Percentiles rank a stretch among this genome's conserved stretches.
Evolutionary conservation across 64 coral and sea anemone species (phyloP).

Genomic region (Montipora capricornis): DNA sequence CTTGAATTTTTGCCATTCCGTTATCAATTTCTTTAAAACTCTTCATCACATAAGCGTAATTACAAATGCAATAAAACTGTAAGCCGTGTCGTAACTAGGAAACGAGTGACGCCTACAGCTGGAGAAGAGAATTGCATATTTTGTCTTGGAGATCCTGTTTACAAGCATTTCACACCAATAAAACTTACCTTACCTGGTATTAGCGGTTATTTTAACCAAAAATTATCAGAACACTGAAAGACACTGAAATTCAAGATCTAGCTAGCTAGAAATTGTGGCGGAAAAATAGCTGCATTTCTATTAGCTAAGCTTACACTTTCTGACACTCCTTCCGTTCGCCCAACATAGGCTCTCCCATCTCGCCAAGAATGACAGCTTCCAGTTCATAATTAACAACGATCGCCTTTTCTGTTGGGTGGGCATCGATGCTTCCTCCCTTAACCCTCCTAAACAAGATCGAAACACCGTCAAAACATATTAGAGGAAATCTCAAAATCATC

Average conservation of each 20-base stretch:
- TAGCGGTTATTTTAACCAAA: no score
- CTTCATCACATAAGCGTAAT: no score
- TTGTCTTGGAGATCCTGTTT: background rate
- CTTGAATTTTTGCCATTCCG: no score
- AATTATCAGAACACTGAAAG: no score
- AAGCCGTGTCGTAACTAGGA: background rate
- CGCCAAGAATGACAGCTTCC: constrained; percentile 98
- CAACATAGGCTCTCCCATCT: constrained; percentile 97
- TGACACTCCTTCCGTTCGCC: constrained; percentile 99
- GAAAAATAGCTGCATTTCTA: background rate
- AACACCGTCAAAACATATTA: background rate
- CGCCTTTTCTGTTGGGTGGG: constrained; percentile 99
- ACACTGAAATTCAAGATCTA: background rate
- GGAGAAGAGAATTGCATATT: no score
- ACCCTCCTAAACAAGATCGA: constrained; percentile 66
- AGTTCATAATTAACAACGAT: constrained; percentile 99
- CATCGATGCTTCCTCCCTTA: constrained; percentile 94
- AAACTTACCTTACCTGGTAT: no score
- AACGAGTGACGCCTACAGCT: background rate
- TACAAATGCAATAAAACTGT: no score
- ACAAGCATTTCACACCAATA: background rate
- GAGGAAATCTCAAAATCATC: background rate
- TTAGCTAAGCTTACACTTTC: constrained; percentile 88
- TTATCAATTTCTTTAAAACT: no score
- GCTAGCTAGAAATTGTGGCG: no score